Percentiles rank a stretch among this genome's conserved stretches.
Conservation (phyloP, 64 coral and sea anemone species). For the Acropora yongei region DNA sequence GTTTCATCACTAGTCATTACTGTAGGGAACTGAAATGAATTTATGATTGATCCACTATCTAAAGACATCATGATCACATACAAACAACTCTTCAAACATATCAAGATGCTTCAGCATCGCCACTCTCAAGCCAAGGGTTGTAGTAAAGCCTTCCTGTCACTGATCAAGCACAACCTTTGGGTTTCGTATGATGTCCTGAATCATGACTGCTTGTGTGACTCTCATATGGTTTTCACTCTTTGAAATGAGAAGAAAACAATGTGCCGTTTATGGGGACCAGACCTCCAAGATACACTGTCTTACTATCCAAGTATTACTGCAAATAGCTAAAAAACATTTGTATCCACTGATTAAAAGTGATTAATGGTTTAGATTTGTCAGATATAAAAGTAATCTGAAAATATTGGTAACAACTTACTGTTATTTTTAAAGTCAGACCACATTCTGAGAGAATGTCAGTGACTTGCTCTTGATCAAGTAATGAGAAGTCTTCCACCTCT, state of each 20-base stretch:
- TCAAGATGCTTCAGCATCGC: background rate
- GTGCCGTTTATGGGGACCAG: background rate
- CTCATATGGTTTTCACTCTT: background rate
- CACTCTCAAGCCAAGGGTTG: background rate
- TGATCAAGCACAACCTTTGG: background rate
- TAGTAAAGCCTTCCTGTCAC: background rate
- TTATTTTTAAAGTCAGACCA: slow-evolving; percentile 9
- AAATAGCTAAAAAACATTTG: background rate
- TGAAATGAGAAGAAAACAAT: background rate
- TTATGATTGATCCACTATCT: background rate
- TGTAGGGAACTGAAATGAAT: slow-evolving; percentile 38
- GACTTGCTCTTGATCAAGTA: background rate
- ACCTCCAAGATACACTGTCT: too few species aligned
- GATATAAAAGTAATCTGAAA: background rate
- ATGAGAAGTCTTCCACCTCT: background rate
- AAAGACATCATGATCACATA: background rate
- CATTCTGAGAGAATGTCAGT: background rate
- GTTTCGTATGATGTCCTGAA: background rate
- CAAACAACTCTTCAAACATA: background rate
- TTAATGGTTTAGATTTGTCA: background rate
- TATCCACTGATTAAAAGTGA: background rate
- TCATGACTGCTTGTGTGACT: background rate
- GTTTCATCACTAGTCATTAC: slow-evolving; percentile 23
- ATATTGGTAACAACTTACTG: background rate
- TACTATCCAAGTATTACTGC: too few species aligned